phyloP scores from a whole-genome alignment of 2,113 vertebrate species.

The Nymphicus hollandicus region DNA sequence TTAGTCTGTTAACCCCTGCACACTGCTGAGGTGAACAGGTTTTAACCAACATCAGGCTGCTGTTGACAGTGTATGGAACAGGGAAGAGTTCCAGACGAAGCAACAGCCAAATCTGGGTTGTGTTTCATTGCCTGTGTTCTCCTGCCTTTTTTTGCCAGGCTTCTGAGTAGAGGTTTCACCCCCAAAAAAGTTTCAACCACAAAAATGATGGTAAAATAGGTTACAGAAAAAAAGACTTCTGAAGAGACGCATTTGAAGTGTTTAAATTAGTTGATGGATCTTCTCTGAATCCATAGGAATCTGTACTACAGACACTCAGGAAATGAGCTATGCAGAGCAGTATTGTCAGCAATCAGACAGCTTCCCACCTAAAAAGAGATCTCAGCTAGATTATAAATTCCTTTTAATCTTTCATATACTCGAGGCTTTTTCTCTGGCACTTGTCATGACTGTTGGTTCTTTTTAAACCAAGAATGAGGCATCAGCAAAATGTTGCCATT shows the following conservation, averaged over 20 bases:
- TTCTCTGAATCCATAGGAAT: neutral
- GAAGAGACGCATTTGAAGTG: neutral
- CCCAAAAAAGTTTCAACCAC: neutral
- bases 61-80: neutral
- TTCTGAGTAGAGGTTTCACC: neutral
- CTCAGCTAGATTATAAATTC: neutral
- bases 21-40: neutral
- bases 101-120: neutral
- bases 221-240: neutral
- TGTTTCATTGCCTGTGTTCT: neutral
- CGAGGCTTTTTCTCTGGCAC: neutral
- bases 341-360: neutral
- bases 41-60: neutral
- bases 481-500: neutral
- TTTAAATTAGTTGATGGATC: neutral
- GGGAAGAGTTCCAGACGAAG: neutral
- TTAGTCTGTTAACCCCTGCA: neutral
- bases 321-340: neutral
- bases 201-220: neutral
- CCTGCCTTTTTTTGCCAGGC: neutral
- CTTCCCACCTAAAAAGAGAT: neutral
- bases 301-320: neutral
- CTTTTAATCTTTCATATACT: neutral
- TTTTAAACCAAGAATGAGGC: neutral
- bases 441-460: neutral